Conservation (phyloP, 1,140 invertebrate species). For the Drosophila prosaltans region DNA sequence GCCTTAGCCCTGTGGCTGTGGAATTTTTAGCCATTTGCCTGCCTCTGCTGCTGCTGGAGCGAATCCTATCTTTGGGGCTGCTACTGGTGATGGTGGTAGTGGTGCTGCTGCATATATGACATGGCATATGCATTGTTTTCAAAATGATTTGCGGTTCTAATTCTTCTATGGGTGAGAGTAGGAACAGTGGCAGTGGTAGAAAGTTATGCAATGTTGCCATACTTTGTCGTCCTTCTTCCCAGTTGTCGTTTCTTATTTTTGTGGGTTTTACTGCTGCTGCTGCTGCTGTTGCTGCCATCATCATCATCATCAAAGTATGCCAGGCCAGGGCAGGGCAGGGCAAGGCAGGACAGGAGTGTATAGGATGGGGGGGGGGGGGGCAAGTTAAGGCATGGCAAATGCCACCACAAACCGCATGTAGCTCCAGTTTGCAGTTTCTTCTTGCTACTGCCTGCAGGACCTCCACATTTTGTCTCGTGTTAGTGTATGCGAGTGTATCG, state of each 20-base stretch:
- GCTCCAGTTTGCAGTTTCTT: constrained; percentile 42
- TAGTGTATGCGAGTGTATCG: constrained; percentile 29
- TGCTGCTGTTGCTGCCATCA: constrained; percentile 31
- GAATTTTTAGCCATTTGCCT: constrained; percentile 12
- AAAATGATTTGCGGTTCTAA: constrained; percentile 78
- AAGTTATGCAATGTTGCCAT: constrained; percentile 62
- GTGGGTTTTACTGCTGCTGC: constrained; percentile 59
- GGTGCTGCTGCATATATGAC: constrained; percentile 53
- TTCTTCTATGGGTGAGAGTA: constrained; percentile 50
- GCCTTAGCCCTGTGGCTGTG: background rate
- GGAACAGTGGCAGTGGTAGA: constrained; percentile 29
- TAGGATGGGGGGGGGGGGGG: background rate
- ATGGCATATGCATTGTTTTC: constrained; percentile 80
- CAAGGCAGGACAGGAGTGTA: background rate
- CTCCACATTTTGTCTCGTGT: constrained; percentile 35
- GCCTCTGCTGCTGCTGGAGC: background rate
- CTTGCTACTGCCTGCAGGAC: constrained; percentile 20
- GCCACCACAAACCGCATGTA: constrained; percentile 50
- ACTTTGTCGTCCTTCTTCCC: constrained; percentile 58
- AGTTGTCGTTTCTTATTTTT: constrained; percentile 66
- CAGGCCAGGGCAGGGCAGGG: background rate
- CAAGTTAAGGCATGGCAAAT: constrained; percentile 35
- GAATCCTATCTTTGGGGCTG: background rate
- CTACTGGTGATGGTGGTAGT: background rate
- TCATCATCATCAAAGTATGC: constrained; percentile 39